Evolutionary conservation across 1,140 invertebrate genomes (phyloP).

Genomic region (Heterodera schachtii): DNA sequence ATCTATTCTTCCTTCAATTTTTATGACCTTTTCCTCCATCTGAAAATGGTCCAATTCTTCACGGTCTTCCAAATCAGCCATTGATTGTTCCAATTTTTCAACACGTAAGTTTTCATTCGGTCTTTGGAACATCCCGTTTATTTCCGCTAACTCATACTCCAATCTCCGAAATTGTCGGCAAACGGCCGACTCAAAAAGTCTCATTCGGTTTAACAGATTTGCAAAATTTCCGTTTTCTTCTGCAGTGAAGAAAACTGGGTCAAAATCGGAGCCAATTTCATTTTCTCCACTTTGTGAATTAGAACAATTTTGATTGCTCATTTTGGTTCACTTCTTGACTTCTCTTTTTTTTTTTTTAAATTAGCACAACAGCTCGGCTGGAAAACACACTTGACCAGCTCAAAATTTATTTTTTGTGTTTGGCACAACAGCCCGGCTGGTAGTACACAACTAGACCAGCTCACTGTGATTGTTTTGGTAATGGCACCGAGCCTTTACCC

Average conservation of each 20-base stretch:
- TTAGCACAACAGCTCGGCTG: background rate
- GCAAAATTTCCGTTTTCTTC: background rate
- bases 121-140: too few species aligned
- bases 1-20: background rate
- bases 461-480: background rate
- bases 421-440: background rate
- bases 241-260: background rate
- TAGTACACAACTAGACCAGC: background rate
- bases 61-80: background rate
- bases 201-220: background rate
- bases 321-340: background rate
- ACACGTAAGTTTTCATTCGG: too few species aligned
- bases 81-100: background rate
- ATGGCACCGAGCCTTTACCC: background rate
- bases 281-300: background rate
- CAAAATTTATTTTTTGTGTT: background rate
- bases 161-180: background rate
- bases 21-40: background rate
- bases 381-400: constrained; percentile 2
- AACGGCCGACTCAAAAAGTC: background rate
- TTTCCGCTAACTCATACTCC: background rate
- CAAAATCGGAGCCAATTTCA: background rate
- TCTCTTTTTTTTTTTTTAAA: background rate
- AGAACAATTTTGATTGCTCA: background rate
- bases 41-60: background rate